Base-by-base conservation (phyloP, 2,113 vertebrate genomes). In the Cheirogaleus medius region DNA sequence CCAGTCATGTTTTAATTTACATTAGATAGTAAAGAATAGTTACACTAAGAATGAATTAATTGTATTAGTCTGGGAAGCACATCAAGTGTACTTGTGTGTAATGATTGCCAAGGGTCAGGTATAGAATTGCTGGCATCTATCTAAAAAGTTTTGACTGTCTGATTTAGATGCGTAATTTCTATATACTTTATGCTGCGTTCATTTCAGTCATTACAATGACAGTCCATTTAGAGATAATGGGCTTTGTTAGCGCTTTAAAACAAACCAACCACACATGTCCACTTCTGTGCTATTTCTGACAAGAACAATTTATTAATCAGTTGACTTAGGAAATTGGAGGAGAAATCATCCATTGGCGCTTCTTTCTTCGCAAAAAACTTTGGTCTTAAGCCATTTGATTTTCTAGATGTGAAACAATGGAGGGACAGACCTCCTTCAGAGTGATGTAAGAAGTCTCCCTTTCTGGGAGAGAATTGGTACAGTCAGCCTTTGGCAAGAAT, bases 161-260 rank as follows among this genome's bases (percentile, higher is more conserved):
- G 47, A 95, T 90, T 92, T 77, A 95, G 49, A 90, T 88, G 29
- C 73, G 13, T 90, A 90, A 97, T 87, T 88, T 90, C 42, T 90
- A 27, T 84, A 73, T 87, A 91, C 29, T 88, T 77, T 85, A 92
- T 89, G 88, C 91, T 95, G 69, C 90, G 95, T 94, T 37, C 87
- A 77, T 85, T 88, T 89, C 68, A 93, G 25, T 66, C 39, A 95
- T 90, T 92, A 56, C 63, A 82, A 12, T 82, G 69, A 64, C 64
- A 84, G 60, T 95, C 73, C 88, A 93, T 88, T 81, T 94, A 71
- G 83, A 95, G 90, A 91, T 82, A 85, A 64, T 96, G 71, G 76
- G 34, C 44, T 95, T 87, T 81, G 52, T 95, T 96, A 96, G 90
- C 92, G 95, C 84, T 95, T 97, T 52, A 87, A 73, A 94, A 60